Percentiles rank a stretch among this genome's conserved stretches.
These are phyloP conservation scores for Cheilinus undulatus DNA, from an alignment of 2,113 vertebrate genomes.

Conservation along the genomic window DNA sequence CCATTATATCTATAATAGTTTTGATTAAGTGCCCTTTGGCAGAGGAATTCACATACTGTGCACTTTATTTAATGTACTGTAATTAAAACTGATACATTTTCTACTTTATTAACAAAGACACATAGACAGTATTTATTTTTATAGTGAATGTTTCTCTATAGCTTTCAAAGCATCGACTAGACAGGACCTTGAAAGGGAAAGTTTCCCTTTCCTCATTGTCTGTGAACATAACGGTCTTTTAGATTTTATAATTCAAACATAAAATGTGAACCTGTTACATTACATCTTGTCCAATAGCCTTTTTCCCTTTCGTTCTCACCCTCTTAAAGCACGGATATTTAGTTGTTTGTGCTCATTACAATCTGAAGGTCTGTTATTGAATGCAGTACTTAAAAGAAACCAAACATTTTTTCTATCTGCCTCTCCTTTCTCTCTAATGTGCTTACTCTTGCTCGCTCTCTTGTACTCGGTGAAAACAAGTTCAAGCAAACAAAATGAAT, in stretches of 20 bases:
- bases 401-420: neutral
- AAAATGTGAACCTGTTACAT: neutral
- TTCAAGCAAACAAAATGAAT: conserved; percentile 49
- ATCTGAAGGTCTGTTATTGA: conserved; percentile 40
- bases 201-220: neutral
- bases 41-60: no score
- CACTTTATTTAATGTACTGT: no score
- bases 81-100: no score
- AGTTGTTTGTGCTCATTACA: conserved; percentile 30
- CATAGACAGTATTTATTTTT: no score
- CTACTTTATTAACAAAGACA: no score
- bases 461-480: conserved; percentile 45
- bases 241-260: neutral
- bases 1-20: no score
- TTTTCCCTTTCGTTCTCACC: neutral
- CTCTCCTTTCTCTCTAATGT: conserved; percentile 20
- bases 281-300: neutral
- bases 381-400: conserved; percentile 20
- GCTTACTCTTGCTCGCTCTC: conserved; percentile 30
- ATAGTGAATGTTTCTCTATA: neutral
- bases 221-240: neutral
- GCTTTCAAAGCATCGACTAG: neutral
- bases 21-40: no score
- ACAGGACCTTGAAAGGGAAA: neutral
- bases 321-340: conserved; percentile 3